phyloP scores from a whole-genome alignment of 2,113 vertebrate genomes.

The Malurus alboscapulatus region DNA sequence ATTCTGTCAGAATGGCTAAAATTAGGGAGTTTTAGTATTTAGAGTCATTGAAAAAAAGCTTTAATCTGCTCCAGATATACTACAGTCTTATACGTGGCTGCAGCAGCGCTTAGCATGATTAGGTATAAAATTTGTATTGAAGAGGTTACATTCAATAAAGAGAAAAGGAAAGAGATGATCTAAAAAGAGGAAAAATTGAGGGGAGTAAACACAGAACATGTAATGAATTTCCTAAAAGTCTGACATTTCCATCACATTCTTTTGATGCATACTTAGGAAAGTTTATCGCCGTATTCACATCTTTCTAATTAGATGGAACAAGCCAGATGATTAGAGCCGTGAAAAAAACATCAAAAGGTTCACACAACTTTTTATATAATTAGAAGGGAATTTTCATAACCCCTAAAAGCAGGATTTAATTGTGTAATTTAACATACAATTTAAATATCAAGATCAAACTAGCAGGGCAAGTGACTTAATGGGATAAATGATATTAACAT shows the following conservation, averaged over 20 bases:
- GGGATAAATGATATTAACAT: conserved; percentile 80
- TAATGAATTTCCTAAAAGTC: conserved; percentile 56
- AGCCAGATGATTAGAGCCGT: conserved; percentile 63
- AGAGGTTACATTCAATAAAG: background rate
- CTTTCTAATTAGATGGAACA: conserved; percentile 72
- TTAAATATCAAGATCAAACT: conserved; percentile 82
- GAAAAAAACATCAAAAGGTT: conserved; percentile 70
- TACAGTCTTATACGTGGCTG: background rate
- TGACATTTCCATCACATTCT: conserved; percentile 46
- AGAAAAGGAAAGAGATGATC: background rate
- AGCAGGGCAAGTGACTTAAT: conserved; percentile 81
- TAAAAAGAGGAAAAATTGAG: background rate
- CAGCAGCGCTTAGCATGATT: background rate
- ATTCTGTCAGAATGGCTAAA: background rate
- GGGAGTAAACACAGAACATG: conserved; percentile 9
- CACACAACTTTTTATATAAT: conserved; percentile 70
- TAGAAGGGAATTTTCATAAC: conserved; percentile 70
- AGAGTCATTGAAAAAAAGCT: background rate
- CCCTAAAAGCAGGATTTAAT: conserved; percentile 76
- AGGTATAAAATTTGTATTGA: background rate
- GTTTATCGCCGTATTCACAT: conserved; percentile 64
- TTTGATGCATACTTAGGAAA: conserved; percentile 64
- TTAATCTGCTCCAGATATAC: background rate
- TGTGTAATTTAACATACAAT: conserved; percentile 79
- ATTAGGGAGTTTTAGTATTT: background rate